Evolutionary conservation across 2,797 vertebrate species (phyloP).

Genomic region (Oceanodroma leucorhoa): DNA sequence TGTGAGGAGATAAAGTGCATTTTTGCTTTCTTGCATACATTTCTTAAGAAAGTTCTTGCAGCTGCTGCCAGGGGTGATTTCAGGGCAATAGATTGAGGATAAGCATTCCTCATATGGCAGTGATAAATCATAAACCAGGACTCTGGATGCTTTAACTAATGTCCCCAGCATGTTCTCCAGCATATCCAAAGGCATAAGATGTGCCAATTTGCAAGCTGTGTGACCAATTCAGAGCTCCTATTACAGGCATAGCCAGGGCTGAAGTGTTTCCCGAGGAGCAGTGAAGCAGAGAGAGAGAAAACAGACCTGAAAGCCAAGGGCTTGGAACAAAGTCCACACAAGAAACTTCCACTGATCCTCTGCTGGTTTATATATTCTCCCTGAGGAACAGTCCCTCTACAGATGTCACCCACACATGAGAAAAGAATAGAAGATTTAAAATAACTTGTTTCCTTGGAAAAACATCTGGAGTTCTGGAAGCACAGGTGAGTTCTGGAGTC

Average conservation of each 20-base stretch:
- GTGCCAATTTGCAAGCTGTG: background rate
- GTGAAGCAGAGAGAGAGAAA: background rate
- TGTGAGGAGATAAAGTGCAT: background rate
- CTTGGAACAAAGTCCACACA: background rate
- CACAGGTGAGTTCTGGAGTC: background rate
- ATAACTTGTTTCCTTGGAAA: background rate
- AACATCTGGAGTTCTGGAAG: background rate
- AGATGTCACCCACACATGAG: background rate
- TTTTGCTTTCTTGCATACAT: background rate
- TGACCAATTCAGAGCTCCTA: background rate
- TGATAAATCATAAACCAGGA: slow-evolving; percentile 12
- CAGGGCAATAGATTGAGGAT: background rate
- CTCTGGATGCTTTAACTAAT: background rate
- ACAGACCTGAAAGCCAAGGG: background rate
- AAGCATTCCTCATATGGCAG: background rate
- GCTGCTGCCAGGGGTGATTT: background rate
- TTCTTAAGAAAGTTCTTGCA: background rate
- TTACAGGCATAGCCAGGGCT: background rate
- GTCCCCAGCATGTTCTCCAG: background rate
- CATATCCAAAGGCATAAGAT: background rate
- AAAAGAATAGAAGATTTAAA: background rate
- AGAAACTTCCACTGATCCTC: background rate
- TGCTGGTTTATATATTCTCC: background rate
- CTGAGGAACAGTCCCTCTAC: background rate
- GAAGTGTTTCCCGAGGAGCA: background rate